Conservation (phyloP, 37 sponge, comb jelly and placozoan species). For the Beroe forskalii region DNA sequence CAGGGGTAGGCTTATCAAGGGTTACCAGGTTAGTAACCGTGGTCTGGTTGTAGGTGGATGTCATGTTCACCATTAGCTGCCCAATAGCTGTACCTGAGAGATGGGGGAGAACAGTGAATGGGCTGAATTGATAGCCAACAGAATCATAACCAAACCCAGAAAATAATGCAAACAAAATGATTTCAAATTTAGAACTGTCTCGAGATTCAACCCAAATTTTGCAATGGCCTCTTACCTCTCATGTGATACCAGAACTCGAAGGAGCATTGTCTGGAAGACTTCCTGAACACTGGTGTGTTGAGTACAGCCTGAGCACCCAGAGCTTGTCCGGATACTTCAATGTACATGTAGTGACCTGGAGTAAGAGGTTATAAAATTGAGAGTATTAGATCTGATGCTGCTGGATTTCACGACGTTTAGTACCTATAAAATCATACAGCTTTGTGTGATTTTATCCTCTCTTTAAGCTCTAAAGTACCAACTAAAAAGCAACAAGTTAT, state of each 20-base stretch:
- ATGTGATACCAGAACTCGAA: slow-evolving; percentile 63
- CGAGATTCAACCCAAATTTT: too few relatives aligned
- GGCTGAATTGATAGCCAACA: background rate
- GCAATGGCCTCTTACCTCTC: background rate
- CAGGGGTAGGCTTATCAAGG: background rate
- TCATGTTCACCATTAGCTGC: slow-evolving; percentile 8
- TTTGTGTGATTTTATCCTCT: too few relatives aligned
- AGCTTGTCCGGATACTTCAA: slow-evolving; percentile 13
- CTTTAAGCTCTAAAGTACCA: too few relatives aligned
- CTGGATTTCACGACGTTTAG: too few relatives aligned
- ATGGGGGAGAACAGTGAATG: background rate
- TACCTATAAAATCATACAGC: too few relatives aligned
- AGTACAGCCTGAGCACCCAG: slow-evolving; percentile 5
- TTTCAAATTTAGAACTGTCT: too few relatives aligned
- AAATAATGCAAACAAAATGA: too few relatives aligned
- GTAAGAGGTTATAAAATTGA: background rate
- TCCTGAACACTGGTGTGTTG: slow-evolving; percentile 64
- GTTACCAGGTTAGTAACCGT: background rate
- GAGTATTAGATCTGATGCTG: background rate
- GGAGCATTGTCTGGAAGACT: slow-evolving; percentile 24
- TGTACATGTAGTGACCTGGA: slow-evolving; percentile 63
- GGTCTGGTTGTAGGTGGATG: slow-evolving; percentile 27
- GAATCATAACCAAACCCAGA: too few relatives aligned
- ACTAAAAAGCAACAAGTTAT: too few relatives aligned
- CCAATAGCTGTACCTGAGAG: slow-evolving; percentile 23